Evolutionary conservation across 2,113 vertebrate genomes (phyloP).

Genomic region (Callopanchax toddi): DNA sequence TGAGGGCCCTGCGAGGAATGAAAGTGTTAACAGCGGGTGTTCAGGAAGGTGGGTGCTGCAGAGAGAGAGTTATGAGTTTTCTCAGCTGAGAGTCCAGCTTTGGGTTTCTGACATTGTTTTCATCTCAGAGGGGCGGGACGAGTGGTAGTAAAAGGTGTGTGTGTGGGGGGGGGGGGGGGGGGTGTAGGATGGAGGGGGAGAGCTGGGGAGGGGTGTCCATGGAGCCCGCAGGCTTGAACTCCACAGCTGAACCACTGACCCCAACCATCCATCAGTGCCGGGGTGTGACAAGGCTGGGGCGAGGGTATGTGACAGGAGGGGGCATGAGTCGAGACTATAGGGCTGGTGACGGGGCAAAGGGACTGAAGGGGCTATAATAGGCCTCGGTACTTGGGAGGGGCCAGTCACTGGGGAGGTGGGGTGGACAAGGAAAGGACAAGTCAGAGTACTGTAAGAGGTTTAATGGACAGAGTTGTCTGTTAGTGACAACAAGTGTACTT

Average conservation of each 20-base stretch:
- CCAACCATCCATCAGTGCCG: conserved; percentile 79
- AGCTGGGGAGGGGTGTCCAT: conserved; percentile 14
- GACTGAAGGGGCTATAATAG: conserved; percentile 64
- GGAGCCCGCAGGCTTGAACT: conserved; percentile 78
- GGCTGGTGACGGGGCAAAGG: conserved; percentile 47
- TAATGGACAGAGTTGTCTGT: no score
- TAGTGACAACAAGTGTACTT: no score
- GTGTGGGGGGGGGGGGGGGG: background rate
- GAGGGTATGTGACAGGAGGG: conserved; percentile 69
- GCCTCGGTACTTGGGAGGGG: conserved; percentile 55
- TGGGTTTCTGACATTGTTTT: conserved; percentile 77
- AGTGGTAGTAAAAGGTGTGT: conserved; percentile 41
- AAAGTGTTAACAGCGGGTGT: conserved; percentile 81
- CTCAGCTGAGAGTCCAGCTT: conserved; percentile 75
- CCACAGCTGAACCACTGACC: conserved; percentile 84
- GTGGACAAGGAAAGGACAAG: conserved; percentile 16
- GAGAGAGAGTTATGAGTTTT: conserved; percentile 79
- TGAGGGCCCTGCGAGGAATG: conserved; percentile 78
- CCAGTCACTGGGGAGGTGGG: conserved; percentile 16
- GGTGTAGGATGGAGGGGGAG: conserved; percentile 5
- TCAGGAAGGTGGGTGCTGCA: conserved; percentile 59
- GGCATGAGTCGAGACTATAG: conserved; percentile 30
- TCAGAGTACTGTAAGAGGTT: conserved; percentile 53
- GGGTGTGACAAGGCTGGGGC: conserved; percentile 77
- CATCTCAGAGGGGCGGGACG: conserved; percentile 48